Evolutionary conservation across 2,113 vertebrate genomes (phyloP), one percentile per base, ranked within the genome.

Genomic region (Corythornis vintsioides): DNA sequence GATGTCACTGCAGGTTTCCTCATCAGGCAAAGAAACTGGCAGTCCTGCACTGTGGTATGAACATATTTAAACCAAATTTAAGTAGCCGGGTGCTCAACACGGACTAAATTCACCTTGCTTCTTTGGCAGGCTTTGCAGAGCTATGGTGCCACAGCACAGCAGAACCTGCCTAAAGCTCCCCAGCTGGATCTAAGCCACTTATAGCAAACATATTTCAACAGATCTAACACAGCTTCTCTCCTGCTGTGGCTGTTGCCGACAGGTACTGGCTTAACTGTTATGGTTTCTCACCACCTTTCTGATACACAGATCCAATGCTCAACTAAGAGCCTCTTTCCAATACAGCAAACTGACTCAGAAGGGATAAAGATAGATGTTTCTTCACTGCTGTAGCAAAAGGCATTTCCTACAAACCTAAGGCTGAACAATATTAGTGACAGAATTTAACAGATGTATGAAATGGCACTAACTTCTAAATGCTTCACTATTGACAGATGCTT

Each of bases 381-480:
- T 70, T 47, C 47, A 52, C 28, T 63, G 47, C 75, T 82, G 40
- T 19, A 60, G 83, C 48, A 87, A 75, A 72, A 84, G 24, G 3
- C 33, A 28, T 24, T 83, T 89, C 33, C 60, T 88, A 6, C 16
- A 11, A 35, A 60, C 42, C 38, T 85, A 0, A 40, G 47, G 38
- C 42, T 76, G 55, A 79, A 38, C 8, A 31, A 11, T 4, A 10
- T 28, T 12, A 61, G 35, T 13, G 45, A 42, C 13, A 0, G 0
- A 80, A 56, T 15, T 67, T 66, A 43, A 33, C 11, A 48, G 22
- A 15, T 11, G 3, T 4, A 11, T 22, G 42, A 53, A 87, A 69
- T 38, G 26, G 48, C 12, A 8, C 25, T 26, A 59, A 18, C 28
- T 85, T 56, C 45, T 47, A 45, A 78, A 69, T 10, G 55, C 33